Evolutionary conservation across 53 echinoderm and acorn worm genomes (phyloP), one percentile per base, ranked within the genome.

Genomic region (Apostichopus leukothele): DNA sequence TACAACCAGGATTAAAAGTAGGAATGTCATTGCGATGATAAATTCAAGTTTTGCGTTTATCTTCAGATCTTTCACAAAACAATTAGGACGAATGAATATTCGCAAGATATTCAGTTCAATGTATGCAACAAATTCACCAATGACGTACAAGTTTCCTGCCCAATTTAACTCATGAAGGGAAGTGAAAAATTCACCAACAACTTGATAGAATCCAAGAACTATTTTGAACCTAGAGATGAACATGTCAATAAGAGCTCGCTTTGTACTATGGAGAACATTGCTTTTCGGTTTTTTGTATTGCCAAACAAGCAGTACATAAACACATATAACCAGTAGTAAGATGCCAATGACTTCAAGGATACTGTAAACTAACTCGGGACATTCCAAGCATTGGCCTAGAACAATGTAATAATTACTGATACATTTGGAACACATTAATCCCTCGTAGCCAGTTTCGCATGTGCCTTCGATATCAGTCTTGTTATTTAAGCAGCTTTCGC

Each of bases 151-250:
- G 1, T 18, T 16, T 81, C 59, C 81, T 59, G 8, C 55, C 52
- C 52, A 57, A 11, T n/a, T 54, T 11, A 81, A 13, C 7, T 81
- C 5, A 59, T 59, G 5, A 7, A 81, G 6, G 52, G 54, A 54
- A 19, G 81, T 12, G 4, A 81, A 14, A 21, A 52, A 54, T 20
- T 81, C 22, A 9, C 81, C 81, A 5, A 81, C 21, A 16, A 81
- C 81, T n/a, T 81, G 81, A 52, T 81, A 81, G 59, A 81, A 81
- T 54, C 81, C 81, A 81, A 81, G 54, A 5, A 59, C 7, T 52
- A 81, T 81, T 19, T 81, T 81, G 1, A 20, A 18, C 55, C 81
- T 53, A 1, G 81, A 53, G 16, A 81, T 55, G 7, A 81, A 11
- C 13, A 81, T 59, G 53, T 81, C 81, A 22, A 52, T 11, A 5